Evolutionary conservation across 2,113 vertebrate genomes (phyloP).

Genomic region (Oxyruncus cristatus): DNA sequence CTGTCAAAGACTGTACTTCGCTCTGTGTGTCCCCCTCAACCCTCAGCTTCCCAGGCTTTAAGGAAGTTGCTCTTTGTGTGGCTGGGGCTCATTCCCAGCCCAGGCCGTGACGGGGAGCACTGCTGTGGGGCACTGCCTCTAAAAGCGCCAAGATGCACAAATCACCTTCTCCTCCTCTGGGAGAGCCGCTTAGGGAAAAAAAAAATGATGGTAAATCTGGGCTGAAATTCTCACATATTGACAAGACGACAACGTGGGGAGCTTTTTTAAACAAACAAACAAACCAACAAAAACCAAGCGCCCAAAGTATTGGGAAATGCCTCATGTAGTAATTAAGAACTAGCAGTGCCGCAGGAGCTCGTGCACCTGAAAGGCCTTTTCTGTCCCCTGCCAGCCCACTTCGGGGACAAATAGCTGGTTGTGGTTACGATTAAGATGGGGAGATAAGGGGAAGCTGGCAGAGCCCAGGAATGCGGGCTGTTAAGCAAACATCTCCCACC

Average conservation of each 20-base stretch:
- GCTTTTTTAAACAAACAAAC: background rate
- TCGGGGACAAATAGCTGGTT: background rate
- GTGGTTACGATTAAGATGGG: background rate
- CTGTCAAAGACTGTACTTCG: rapidly evolving
- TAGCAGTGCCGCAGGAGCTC: background rate
- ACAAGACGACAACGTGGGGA: background rate
- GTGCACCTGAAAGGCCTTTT: background rate
- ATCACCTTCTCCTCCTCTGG: background rate
- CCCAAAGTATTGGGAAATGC: background rate
- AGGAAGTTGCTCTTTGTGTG: background rate
- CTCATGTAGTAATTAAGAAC: background rate
- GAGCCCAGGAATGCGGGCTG: background rate
- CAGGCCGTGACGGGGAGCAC: background rate
- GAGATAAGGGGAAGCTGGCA: background rate
- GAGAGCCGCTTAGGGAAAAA: rapidly evolving
- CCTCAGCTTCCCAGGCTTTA: background rate
- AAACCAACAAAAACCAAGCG: no score
- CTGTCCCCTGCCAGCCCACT: background rate
- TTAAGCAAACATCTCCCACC: background rate
- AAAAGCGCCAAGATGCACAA: background rate
- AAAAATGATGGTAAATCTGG: background rate
- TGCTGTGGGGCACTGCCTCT: background rate
- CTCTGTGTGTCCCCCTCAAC: background rate
- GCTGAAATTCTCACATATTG: background rate
- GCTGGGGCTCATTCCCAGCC: background rate